phyloP scores from a whole-genome alignment of 2,888 invertebrate genomes.

The Abrostola tripartita region DNA sequence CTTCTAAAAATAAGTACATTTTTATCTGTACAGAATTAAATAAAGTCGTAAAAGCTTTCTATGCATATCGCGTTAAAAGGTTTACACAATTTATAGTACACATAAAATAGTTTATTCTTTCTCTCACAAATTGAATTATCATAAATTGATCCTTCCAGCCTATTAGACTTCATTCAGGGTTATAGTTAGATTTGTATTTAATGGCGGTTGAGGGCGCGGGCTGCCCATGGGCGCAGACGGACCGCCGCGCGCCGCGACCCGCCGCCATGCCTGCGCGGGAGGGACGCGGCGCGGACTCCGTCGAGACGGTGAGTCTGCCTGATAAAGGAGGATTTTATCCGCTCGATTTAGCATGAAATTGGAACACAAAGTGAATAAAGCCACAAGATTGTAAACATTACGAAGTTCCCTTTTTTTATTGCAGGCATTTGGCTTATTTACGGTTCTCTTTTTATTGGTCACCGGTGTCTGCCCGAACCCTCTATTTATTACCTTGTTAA shows the following conservation, averaged over 20 bases:
- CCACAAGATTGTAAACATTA: constrained; percentile 89
- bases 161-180: constrained; percentile 77
- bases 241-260: constrained; percentile 37
- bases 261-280: constrained; percentile 49
- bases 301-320: constrained; percentile 85
- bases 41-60: constrained; percentile 61
- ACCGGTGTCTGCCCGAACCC: constrained; percentile 76
- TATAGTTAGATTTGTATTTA: constrained; percentile 81
- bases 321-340: constrained; percentile 87
- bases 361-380: constrained; percentile 89
- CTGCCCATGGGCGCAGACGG: constrained; percentile 43
- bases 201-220: constrained; percentile 64
- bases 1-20: constrained; percentile 26
- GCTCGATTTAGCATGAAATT: constrained; percentile 89
- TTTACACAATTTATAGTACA: constrained; percentile 65
- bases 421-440: constrained; percentile 84
- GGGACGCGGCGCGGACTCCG: constrained; percentile 59
- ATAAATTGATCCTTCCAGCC: constrained; percentile 78
- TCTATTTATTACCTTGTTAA: constrained; percentile 87
- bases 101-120: constrained; percentile 68
- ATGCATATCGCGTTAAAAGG: constrained; percentile 51
- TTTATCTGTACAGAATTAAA: constrained; percentile 52
- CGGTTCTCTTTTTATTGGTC: constrained; percentile 85
- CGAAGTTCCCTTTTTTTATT: constrained; percentile 86
- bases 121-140: constrained; percentile 78